Evolutionary conservation across 2,113 vertebrate genomes (phyloP), one percentile per base, ranked within the genome.

Genomic region (Erythrocebus patas): DNA sequence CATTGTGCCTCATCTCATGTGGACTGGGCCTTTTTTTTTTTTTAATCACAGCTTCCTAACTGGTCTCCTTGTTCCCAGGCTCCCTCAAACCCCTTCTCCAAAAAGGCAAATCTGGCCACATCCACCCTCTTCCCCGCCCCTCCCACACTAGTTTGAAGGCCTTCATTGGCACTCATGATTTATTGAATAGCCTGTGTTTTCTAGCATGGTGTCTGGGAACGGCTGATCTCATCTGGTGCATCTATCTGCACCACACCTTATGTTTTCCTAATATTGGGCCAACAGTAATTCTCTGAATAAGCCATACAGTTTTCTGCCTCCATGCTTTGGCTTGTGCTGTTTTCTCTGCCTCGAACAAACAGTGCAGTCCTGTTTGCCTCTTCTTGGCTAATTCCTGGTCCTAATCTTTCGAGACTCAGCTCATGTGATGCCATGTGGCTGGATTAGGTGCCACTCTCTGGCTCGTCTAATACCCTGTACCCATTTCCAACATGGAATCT

Each of bases 351-450:
- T 40, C 30, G 13, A 91, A 57, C 23, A 45, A 20, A 16, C 18
- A 50, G 4, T 3, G 22, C 23, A 52, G 16, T 18, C 25, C 5
- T 25, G 0, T 59, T 83, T 9, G 76, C 16, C 8, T 57, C 66
- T 87, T 83, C 57, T 72, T 83, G 13, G 38, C 70, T 75, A 13
- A 22, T 75, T 85, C n/a, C 43, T 72, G 16, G 45, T 43, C 32
- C 22, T 97, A 52, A 73, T 85, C 72, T 90, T 92, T 89, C 3
- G 70, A 72, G 48, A 68, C 16, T 68, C 66, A 91, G 57, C 64
- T 95, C 73, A 38, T 2, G 7, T 17, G 13, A 78, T 13, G 17
- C 32, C 88, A 50, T 27, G 0, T 30, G 52, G 59, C 61, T 59
- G 43, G 50, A 70, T n/a, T 32, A 88, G 27, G n/a, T 40, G 17